Base-by-base conservation (phyloP, 1,140 invertebrate genomes). In the Zaprionus nigranus region DNA sequence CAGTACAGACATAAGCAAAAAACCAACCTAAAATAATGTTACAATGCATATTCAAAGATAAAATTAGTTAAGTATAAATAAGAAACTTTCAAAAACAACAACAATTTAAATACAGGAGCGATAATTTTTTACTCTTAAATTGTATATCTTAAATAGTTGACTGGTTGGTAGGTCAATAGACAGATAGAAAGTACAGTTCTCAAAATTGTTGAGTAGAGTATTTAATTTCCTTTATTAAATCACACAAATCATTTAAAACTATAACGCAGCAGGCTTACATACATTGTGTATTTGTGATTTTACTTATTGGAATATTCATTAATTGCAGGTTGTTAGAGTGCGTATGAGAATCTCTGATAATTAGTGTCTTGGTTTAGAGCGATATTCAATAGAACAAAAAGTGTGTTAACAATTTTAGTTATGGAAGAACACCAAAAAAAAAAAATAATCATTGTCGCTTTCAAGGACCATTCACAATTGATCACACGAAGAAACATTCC, bases 261-360 rank as follows among this genome's bases (percentile, higher is more conserved):
- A 17, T 57, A 59, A 74, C 56, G 76, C 69, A 85, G 57, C 68
- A 78, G 59, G 63, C 68, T 66, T 77, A 28, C 20, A 40, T 28
- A 75, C 69, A 70, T 53, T 83, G 78, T 88, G 83, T 88, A 88
- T 87, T 87, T 87, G 83, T 87, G 83, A 83, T 88, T 87, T 83
- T 75, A 79, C 30, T 57, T 20, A 67, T 75, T 72, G 58, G 66
- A 80, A 68, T 62, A 68, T 75, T 69, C 60, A 76, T 67, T 60
- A 65, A 80, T 54, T 34, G 28, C 46, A 51, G 26, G 28, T 34
- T 20, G 49, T 12, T 61, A 43, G 38, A 26, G 51, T 63, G 38
- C 38, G 20, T 40, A 59, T 71, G 60, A 75, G 57, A 49, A 72
- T 60, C 57, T 71, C 60, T 66, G 9, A 51, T 51, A 24, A 22